phyloP scores from a whole-genome alignment of 2,888 invertebrate genomes.

The Belgica antarctica region DNA sequence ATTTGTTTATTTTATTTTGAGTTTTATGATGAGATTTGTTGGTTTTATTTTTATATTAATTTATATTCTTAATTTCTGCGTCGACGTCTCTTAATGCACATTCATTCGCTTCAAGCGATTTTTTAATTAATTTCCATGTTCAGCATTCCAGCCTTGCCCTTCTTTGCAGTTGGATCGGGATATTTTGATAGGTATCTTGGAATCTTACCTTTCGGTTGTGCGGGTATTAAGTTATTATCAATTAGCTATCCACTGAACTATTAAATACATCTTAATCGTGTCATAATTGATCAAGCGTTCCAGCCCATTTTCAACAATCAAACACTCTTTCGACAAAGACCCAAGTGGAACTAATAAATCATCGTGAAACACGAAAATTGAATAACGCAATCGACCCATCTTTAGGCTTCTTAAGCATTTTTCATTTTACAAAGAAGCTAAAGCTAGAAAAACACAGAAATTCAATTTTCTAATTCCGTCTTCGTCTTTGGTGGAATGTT shows the following conservation, averaged over 20 bases:
- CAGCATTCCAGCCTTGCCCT: background rate
- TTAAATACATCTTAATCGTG: conserved; percentile 43
- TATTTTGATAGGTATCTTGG: background rate
- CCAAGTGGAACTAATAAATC: conserved; percentile 16
- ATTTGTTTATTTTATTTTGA: conserved; percentile 44
- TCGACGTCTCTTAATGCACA: conserved; percentile 27
- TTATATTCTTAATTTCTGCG: conserved; percentile 14
- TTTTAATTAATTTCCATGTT: conserved; percentile 35
- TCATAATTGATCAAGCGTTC: conserved; percentile 41
- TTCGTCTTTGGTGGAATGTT: conserved; percentile 1
- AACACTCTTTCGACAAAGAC: background rate
- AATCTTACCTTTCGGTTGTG: background rate
- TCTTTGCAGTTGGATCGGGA: background rate
- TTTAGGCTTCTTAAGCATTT: background rate
- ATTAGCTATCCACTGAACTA: conserved; percentile 40
- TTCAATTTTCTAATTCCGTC: conserved; percentile 19
- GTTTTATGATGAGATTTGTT: conserved; percentile 41
- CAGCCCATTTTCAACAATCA: conserved; percentile 42
- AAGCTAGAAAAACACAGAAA: background rate
- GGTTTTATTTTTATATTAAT: conserved; percentile 34
- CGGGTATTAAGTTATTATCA: conserved; percentile 41
- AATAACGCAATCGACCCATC: conserved; percentile 35
- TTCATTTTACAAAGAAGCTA: background rate
- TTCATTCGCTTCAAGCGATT: conserved; percentile 20
- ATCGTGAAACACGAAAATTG: conserved; percentile 42